phyloP scores from a whole-genome alignment of 2,113 vertebrate species.

The Pollachius pollachius region DNA sequence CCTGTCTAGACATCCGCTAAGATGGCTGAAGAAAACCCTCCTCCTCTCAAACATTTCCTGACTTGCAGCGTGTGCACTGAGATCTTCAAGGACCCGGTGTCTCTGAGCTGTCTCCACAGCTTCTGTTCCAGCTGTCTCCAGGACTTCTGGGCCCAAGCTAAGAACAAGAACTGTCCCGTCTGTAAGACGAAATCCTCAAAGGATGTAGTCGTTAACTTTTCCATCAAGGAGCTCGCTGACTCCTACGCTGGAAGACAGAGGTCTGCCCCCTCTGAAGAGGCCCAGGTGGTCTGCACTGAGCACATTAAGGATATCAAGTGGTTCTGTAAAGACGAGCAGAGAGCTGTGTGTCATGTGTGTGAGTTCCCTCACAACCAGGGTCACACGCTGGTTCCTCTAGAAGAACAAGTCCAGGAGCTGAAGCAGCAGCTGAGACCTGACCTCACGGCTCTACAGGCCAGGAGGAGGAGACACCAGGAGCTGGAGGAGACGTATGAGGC shows the following conservation, averaged over 20 bases:
- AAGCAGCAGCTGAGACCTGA: not conserved
- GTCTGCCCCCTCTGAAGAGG: not conserved
- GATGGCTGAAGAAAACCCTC: no score
- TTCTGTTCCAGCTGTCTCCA: not conserved
- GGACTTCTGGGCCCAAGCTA: slow-evolving; percentile 23
- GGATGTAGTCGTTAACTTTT: accelerated
- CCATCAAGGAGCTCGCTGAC: slow-evolving; percentile 25
- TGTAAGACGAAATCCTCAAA: slow-evolving; percentile 29
- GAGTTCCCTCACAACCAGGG: not conserved
- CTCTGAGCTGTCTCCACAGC: not conserved
- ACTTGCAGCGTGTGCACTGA: slow-evolving; percentile 30
- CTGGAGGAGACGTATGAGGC: no score
- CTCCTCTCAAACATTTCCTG: no score
- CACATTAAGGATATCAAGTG: slow-evolving; percentile 9
- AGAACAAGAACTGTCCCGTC: slow-evolving; percentile 34
- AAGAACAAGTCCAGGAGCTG: not conserved
- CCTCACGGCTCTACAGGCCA: no score
- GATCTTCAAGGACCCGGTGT: slow-evolving; percentile 44
- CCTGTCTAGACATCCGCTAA: no score
- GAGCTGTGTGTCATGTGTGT: slow-evolving; percentile 8
- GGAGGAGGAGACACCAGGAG: no score
- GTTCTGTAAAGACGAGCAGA: slow-evolving; percentile 10
- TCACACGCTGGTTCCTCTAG: not conserved
- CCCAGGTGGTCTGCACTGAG: not conserved
- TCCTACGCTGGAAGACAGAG: slow-evolving; percentile 14